Base-by-base conservation (phyloP, 2,797 vertebrate genomes). In the Chaetophractus vellerosus region DNA sequence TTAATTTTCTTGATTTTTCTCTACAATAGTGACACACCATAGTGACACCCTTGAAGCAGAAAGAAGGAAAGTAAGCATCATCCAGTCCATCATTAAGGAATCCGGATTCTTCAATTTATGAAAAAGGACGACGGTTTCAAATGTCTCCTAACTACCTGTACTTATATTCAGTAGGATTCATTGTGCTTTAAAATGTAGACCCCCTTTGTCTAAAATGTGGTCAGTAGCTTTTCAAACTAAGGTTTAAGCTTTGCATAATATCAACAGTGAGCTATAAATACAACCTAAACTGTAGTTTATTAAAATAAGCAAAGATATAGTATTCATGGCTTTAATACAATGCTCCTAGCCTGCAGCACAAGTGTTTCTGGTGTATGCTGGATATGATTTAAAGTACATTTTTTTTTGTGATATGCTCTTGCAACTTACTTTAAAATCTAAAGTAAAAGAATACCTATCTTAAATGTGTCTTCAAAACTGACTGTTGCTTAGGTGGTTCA, bases 391-490 rank as follows among this genome's bases (percentile, higher is more conserved):
- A 96, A 96, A 64, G 78, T 31, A 88, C 21, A 71, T 38, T 85
- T 93, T 81, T 97, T 88, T 94, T 94, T 92, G 97, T 14, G 92
- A 88, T 95, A 96, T 83, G 96, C 83, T 95, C 94, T 89, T 97
- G 50, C 80, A 97, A 84, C 75, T 94, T 52, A 93, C 91, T 97
- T 97, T 97, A 97, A 97, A 97, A 97, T 95, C 82, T 90, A 97
- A 97, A 95, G 64, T 24, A 87, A 91, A 95, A 74, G 23, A 98
- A 97, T 86, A 97, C 19, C 71, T 97, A 97, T 91, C 96, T 97
- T 98, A 97, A 98, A 98, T 98, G 97, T 98, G 98, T 98, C 97
- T 98, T 97, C 97, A 94, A 98, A 98, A 97, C 0, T 96, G 74
- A 97, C 98, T 96, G 92, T 92, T 97, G 84, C 96, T 97, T 97